Evolutionary conservation across 2,113 vertebrate genomes (phyloP), one percentile per base, ranked within the genome.

Genomic region (Bettongia penicillata): DNA sequence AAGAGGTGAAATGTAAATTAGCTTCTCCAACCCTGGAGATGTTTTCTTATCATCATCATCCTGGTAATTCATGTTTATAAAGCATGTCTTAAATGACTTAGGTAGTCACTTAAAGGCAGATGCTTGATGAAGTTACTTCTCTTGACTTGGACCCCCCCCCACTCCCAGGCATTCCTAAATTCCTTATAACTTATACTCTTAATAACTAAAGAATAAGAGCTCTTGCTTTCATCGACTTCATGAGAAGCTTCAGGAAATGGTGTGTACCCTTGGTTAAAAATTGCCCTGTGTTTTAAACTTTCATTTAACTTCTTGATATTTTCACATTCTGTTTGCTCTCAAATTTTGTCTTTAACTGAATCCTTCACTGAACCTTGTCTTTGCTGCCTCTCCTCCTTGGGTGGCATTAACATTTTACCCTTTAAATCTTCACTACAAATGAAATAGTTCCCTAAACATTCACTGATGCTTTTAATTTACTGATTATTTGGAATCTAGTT

Each of bases 111-210:
- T 43, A 14, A 22, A 28, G 8, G 47, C 8, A 37, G 4, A 26
- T 7, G 19, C 31, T 37, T 28, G 23, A 22, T 37, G n/a, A 43
- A 37, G 12, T 16, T 43, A 23, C 37, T 48, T 84, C n/a, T 43
- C 6, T 84, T 43, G n/a, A n/a, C n/a, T 16, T 10, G 8, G 68
- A 37, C 22, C n/a, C 37, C 22, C n/a, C 37, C 26, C 31, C 53
- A 0, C 3, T 24, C 1, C 8, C 47, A 24, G 9, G 0, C 22
- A 1, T 10, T 0, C 24, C 0, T 0, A 0, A 3, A 22, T 50
- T 14, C 48, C 31, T n/a, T n/a, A n/a, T 22, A 77, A 77, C 68
- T 77, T 19, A 12, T 28, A 57, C 55, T 57, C 8, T 55, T 55
- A 23, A 25, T 57, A 57, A 57, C 1, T 26, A 68, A 68, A 37